Evolutionary conservation across 2,113 vertebrate genomes (phyloP), one percentile per base, ranked within the genome.

Genomic region (Salvelinus namaycush): DNA sequence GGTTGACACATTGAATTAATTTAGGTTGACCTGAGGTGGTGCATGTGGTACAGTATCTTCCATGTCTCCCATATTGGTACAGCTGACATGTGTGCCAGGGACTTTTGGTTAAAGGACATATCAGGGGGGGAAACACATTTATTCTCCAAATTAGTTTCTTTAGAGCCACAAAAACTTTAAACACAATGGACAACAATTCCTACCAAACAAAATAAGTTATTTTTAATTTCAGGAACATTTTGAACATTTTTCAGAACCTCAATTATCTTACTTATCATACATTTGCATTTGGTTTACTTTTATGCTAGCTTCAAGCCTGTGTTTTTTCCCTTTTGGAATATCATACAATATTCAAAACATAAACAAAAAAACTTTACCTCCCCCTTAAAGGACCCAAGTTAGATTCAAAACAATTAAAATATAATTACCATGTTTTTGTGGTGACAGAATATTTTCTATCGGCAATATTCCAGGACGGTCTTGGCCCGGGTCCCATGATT

Each of bases 341-440:
- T 87, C 85, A 88, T 89, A 26, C 64, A 84, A 92, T 90, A 90
- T 91, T 89, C 81, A 91, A 60, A 29, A 73, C 24, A 24, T 79
- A 84, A 91, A 90, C 88, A 76, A 88, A 86, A 77, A 79, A 84
- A 79, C 75, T 86, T 82, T 81, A 76, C 87, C 48, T 54, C 77
- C 72, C 18, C 73, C 79, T 26, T 79, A 62, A 66, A 39, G 34
- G 34, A 39, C 34, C 34, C 59, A 66, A 51, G 49, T 84, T 82
- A 39, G n/a, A 81, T 74, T 75, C 77, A 85, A 87, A 90, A 91
- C 88, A 89, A 87, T 87, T 79, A 84, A 88, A 85, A 80, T 77
- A 81, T 73, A 86, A 85, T 86, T 71, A 73, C 68, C 76, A 79
- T 79, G 75, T 76, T 83, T 29, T 39, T 34, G 74, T 82, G 68